A percentile compares a stretch with the other conserved stretches of the same genome.
Conservation (phyloP, 35 echinoderm and acorn worm species). For the Apostichopus californicus region DNA sequence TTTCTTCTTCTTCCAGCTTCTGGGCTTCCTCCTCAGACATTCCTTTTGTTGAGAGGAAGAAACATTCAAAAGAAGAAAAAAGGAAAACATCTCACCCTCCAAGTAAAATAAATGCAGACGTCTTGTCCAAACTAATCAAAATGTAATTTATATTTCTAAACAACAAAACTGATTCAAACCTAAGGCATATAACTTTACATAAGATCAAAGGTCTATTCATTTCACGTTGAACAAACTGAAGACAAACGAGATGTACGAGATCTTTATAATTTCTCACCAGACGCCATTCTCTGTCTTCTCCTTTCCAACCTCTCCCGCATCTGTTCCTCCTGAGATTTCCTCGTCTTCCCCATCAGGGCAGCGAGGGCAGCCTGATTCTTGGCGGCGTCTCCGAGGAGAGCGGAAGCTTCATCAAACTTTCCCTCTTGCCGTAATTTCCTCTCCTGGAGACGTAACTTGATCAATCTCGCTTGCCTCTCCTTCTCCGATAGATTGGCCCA, state of each 20-base stretch:
- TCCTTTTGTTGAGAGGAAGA: conserved; percentile 31
- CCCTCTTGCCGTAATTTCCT: conserved; percentile 78
- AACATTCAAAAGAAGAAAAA: not conserved
- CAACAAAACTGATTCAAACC: too few relatives aligned
- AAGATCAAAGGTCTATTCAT: too few relatives aligned
- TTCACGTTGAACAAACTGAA: too few relatives aligned
- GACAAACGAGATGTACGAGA: too few relatives aligned
- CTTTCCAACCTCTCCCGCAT: conserved; percentile 71
- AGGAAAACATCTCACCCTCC: too few relatives aligned
- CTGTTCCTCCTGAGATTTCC: conserved; percentile 88
- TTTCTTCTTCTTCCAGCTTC: conserved; percentile 80
- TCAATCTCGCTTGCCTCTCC: conserved; percentile 75
- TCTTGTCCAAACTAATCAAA: too few relatives aligned
- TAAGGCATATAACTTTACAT: too few relatives aligned
- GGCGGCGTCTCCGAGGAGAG: conserved; percentile 80
- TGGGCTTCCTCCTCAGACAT: conserved; percentile 84
- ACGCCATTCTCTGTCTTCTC: conserved; percentile 44
- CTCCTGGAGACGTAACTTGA: conserved; percentile 87
- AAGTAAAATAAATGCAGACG: too few relatives aligned
- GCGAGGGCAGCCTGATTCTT: conserved; percentile 82
- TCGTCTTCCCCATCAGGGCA: conserved; percentile 82
- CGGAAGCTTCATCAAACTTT: conserved; percentile 84
- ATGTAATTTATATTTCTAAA: too few relatives aligned
- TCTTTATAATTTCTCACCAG: conserved; percentile 21
- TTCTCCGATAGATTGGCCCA: conserved; percentile 88